Evolutionary conservation across 2,797 vertebrate species (phyloP).

Genomic region (Bucorvus abyssinicus): DNA sequence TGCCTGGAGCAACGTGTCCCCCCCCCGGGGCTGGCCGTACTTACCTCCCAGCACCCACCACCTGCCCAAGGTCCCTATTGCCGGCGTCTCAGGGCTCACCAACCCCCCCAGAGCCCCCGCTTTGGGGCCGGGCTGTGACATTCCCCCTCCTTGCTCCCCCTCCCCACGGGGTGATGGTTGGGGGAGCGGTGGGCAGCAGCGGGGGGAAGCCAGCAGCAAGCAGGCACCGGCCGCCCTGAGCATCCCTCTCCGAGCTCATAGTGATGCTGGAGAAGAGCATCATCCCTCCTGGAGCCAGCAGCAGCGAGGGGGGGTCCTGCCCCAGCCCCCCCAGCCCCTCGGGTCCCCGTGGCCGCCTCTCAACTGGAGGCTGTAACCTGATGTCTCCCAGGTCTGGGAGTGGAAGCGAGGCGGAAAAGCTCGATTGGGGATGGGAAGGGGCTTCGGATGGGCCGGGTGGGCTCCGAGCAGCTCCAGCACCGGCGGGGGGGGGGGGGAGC

Average conservation of each 20-base stretch:
- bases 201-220: neutral
- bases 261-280: neutral
- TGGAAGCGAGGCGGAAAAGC: neutral
- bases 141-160: neutral
- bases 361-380: constrained; percentile 1
- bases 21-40: neutral
- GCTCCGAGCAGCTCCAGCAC: neutral
- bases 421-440: constrained; percentile 5
- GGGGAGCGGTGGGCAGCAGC: neutral
- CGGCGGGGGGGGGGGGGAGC: neutral
- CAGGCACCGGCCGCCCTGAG: neutral
- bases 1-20: neutral
- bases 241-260: neutral
- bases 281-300: neutral
- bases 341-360: neutral
- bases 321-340: neutral
- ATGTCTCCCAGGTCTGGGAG: neutral
- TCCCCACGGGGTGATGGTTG: neutral
- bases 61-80: neutral
- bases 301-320: neutral
- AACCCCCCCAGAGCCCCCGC: no score
- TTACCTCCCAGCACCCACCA: neutral
- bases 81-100: accelerated
- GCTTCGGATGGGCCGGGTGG: neutral
- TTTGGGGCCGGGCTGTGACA: neutral